Base-by-base conservation (phyloP, 2,797 vertebrate species). In the Schizopygopsis pylzovi region DNA sequence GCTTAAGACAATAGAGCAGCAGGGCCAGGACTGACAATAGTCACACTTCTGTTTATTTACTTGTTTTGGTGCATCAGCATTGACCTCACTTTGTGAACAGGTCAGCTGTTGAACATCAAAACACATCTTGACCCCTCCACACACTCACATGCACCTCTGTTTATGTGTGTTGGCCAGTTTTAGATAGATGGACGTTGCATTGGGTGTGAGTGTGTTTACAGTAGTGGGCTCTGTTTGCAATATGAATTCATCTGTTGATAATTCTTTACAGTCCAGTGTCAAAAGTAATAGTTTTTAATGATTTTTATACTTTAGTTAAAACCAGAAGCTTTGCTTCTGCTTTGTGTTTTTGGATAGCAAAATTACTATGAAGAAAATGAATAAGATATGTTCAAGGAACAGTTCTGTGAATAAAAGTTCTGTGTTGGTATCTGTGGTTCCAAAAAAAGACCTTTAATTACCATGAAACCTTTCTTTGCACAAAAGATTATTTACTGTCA, bases 1-100 rank as follows among this genome's bases (percentile, higher is more conserved):
- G 86, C 82, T 18, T 10, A 28, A 72, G 79, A 92, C 90, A 91
- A 90, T 89, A 71, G 86, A 63, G 41, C 22, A 75, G 65, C 76
- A 83, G 43, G 84, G 41, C 76, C 71, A 72, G 72, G 77, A 28
- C 81, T 79, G 83, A 72, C 61, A 49, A 73, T 49, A 70, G 80
- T 54, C 45, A 81, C 12, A 39, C 54, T 76, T 18, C 59, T 72
- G 76, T 87, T 89, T 87, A 86, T 82, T 85, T 87, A 87, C 52
- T 81, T 85, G 77, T 85, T 89, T 89, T 80, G 67, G 65, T 87
- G 76, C 85, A 85, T 87, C 65, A 82, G 77, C 37, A n/a, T 70
- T 86, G 77, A 80, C 71, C 81, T 81, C 65, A 72, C 75, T 77
- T 78, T 54, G 76, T 68, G 25, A 85, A 56, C 18, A 18, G 65